Evolutionary conservation across 2,888 invertebrate species (phyloP).

Genomic region (Thymelicus lineola): DNA sequence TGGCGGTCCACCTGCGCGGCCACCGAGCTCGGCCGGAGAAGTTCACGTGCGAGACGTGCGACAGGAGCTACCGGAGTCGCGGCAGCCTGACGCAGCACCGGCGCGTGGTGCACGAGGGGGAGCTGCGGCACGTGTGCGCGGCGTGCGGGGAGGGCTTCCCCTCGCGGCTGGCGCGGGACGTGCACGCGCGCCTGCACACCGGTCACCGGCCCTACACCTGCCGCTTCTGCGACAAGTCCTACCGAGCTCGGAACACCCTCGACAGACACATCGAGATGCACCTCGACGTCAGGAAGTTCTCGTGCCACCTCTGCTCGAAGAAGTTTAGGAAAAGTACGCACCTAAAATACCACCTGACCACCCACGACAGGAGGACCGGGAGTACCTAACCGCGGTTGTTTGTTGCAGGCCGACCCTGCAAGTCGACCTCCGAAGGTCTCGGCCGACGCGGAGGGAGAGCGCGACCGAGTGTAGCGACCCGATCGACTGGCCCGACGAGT

Average conservation of each 20-base stretch:
- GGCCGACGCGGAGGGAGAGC: slow-evolving; percentile 15
- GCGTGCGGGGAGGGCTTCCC: slow-evolving; percentile 80
- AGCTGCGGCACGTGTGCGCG: slow-evolving; percentile 68
- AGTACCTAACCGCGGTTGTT: slow-evolving; percentile 63
- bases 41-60: slow-evolving; percentile 72
- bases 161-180: slow-evolving; percentile 65
- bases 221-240: slow-evolving; percentile 66
- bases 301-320: slow-evolving; percentile 63
- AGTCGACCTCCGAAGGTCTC: slow-evolving; percentile 36
- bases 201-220: slow-evolving; percentile 77
- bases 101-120: slow-evolving; percentile 70
- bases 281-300: slow-evolving; percentile 58
- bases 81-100: slow-evolving; percentile 74
- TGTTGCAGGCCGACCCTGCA: slow-evolving; percentile 68
- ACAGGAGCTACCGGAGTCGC: slow-evolving; percentile 70
- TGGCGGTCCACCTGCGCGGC: slow-evolving; percentile 73
- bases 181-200: slow-evolving; percentile 73
- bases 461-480: slow-evolving; percentile 19
- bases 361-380: slow-evolving; percentile 53
- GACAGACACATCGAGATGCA: slow-evolving; percentile 65
- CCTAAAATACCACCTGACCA: slow-evolving; percentile 65
- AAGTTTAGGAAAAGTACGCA: slow-evolving; percentile 69
- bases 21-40: slow-evolving; percentile 55
- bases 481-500: background rate
- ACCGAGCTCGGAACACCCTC: slow-evolving; percentile 63